phyloP scores from a whole-genome alignment of 2,888 invertebrate species.

The Pseudococcus jackbeardsleyi region DNA sequence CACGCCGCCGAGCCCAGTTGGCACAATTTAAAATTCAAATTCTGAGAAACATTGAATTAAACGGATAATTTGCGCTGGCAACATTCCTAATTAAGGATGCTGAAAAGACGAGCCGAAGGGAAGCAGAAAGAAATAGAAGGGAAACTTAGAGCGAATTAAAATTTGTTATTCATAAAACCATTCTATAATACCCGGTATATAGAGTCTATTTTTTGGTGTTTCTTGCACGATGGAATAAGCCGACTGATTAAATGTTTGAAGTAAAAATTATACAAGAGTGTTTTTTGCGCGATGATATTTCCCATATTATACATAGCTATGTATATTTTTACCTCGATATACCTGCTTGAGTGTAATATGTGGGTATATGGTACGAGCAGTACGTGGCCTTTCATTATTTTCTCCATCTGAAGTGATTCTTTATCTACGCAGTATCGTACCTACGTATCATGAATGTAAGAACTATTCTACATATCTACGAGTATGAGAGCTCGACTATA shows the following conservation, averaged over 20 bases:
- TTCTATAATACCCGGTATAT: neutral
- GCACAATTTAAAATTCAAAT: conserved; percentile 45
- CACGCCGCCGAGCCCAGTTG: neutral
- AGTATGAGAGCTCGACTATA: neutral
- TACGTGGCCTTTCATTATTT: neutral
- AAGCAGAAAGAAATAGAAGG: neutral
- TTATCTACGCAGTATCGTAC: neutral
- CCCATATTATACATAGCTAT: neutral
- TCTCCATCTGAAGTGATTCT: neutral
- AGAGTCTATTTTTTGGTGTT: conserved; percentile 24
- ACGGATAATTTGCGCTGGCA: conserved; percentile 48
- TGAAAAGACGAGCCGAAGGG: neutral
- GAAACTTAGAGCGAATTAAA: neutral
- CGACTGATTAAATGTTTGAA: conserved; percentile 32
- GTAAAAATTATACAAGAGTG: conserved; percentile 23
- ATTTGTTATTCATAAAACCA: conserved; percentile 50
- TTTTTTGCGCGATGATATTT: conserved; percentile 2
- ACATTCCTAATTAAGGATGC: conserved; percentile 51
- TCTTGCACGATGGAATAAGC: conserved; percentile 1
- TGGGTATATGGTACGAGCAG: neutral
- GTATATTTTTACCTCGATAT: neutral
- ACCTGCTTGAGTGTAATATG: neutral
- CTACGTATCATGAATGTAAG: neutral
- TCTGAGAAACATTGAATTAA: conserved; percentile 52
- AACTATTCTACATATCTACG: neutral